Evolutionary conservation across 2,888 invertebrate genomes (phyloP), one percentile per base, ranked within the genome.

Genomic region (Drosophila niveifrons): DNA sequence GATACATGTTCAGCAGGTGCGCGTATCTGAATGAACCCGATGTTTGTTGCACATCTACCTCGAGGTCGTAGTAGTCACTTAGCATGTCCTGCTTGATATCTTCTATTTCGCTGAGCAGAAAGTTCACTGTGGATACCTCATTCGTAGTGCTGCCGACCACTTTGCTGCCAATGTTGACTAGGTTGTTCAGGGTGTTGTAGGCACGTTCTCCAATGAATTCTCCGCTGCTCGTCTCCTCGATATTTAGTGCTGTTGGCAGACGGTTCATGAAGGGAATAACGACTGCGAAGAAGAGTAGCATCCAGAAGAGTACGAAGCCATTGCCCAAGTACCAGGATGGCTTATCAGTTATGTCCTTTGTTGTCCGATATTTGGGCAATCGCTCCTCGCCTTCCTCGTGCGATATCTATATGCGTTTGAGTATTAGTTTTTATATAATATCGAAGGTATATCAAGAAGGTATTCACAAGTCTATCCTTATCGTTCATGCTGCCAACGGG

Each of bases 141-240:
- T 96, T 96, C 78, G 94, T 95, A 62, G 94, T 92, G 83, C 96
- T 96, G 9, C 96, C 96, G 10, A 94, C 94, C 2, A 95, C 94
- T 76, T 95, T 93, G 0, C 95, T 95, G 0, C 96, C 96, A 53
- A 96, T 92, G 41, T 75, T 91, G 17, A 9, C 71, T 17, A 17
- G 53, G 48, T 66, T 62, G 11, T 52, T 50, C 0, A 75, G 55
- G 0, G 15, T 31, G 3, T 66, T 34, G 8, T 94, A 92, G 0
- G 96, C 96, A 77, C 95, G 93, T 90, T 95, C 95, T 8, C 95
- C 95, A 62, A 95, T 94, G 88, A 96, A 96, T 66, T 93, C 91
- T 10, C 93, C 93, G 64, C 90, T 51, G 1, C 66, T 28, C 0
- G 52, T 57, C 56, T 90, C 88, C 18, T 88, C 75, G 2, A 88